phyloP scores from a whole-genome alignment of 2,113 vertebrate species.

The Mesembrinibis cayennensis region DNA sequence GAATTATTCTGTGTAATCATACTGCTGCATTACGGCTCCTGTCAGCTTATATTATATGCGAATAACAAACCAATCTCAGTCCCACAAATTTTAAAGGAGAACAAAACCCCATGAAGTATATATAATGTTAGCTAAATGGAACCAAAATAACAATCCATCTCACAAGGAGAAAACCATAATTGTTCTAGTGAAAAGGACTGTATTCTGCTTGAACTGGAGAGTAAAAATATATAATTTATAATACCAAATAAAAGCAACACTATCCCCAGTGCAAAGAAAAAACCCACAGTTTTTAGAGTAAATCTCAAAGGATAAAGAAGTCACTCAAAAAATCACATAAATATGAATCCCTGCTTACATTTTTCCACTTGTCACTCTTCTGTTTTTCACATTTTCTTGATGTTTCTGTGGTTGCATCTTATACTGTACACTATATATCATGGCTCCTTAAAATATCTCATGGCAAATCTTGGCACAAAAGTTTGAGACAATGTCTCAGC shows the following conservation, averaged over 20 bases:
- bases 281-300: not conserved
- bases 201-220: not conserved
- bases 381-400: not conserved
- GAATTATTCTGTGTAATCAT: conserved; percentile 47
- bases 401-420: not conserved
- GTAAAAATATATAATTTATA: not conserved
- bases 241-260: not conserved
- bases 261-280: not conserved
- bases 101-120: not conserved
- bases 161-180: not conserved
- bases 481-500: not conserved
- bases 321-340: not conserved
- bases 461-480: not conserved
- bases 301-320: not conserved
- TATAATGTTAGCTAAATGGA: not conserved
- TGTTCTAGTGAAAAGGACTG: not conserved
- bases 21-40: not conserved
- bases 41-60: not conserved
- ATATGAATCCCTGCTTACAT: not conserved
- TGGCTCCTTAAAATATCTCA: not conserved
- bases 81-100: not conserved
- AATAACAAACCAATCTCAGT: conserved; percentile 20
- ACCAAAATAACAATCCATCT: not conserved
- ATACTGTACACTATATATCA: not conserved
- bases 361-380: not conserved